These are phyloP conservation scores for Anorthoa munda DNA, from an alignment of 2,888 invertebrate genomes.

Conservation along the genomic window DNA sequence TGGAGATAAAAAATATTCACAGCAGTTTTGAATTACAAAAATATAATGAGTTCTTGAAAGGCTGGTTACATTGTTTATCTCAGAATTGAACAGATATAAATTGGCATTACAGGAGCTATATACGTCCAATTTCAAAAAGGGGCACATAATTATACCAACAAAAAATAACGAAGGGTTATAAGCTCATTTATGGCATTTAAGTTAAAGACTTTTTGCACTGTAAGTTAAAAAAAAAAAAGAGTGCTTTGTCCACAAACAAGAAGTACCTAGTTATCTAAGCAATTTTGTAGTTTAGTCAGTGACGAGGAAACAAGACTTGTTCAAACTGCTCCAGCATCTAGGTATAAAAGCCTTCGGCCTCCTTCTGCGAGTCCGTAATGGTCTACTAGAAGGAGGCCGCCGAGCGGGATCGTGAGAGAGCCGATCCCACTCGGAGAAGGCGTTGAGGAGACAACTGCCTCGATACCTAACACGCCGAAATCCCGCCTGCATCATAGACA, in stretches of 20 bases:
- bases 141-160: background rate
- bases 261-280: constrained; percentile 1
- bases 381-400: too few relatives aligned
- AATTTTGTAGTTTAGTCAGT: constrained; percentile 4
- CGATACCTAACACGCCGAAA: too few relatives aligned
- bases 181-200: background rate
- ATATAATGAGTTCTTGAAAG: constrained; percentile 10
- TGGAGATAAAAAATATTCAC: background rate
- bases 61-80: background rate
- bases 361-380: too few relatives aligned
- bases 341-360: background rate
- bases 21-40: constrained; percentile 10
- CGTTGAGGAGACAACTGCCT: too few relatives aligned
- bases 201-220: background rate
- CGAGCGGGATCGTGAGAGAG: too few relatives aligned
- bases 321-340: background rate
- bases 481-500: too few relatives aligned
- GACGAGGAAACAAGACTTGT: background rate
- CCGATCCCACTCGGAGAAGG: too few relatives aligned
- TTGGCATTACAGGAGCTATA: background rate
- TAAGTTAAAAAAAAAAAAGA: background rate
- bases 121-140: background rate
- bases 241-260: constrained; percentile 4
- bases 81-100: constrained; percentile 8
- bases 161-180: constrained; percentile 9